Conservation (phyloP, 2,113 vertebrate genomes). For the Colinus virginianus region DNA sequence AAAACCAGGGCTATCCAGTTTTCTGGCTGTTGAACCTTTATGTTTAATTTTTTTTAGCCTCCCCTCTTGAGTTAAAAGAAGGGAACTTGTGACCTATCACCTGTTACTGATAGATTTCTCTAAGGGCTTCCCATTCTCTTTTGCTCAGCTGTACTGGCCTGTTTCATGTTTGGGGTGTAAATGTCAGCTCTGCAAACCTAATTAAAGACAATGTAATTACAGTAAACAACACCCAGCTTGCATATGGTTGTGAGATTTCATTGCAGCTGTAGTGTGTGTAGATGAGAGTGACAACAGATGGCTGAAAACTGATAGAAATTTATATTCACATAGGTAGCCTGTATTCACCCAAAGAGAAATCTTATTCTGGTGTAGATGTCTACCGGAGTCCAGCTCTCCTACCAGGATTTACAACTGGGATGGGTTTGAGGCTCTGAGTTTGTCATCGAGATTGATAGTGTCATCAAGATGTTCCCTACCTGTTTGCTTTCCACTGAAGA, state of each 20-base stretch:
- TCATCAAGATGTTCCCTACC: neutral
- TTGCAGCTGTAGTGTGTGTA: neutral
- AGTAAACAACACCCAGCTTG: neutral
- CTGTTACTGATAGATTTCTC: neutral
- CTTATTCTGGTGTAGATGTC: neutral
- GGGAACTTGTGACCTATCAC: neutral
- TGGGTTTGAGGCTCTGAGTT: neutral
- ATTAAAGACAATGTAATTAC: neutral
- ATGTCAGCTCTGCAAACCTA: neutral
- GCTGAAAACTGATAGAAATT: neutral
- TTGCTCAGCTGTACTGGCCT: neutral
- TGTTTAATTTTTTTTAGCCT: neutral
- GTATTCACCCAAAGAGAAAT: neutral
- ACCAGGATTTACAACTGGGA: fast-evolving
- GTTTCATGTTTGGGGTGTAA: neutral
- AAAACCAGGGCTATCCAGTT: neutral
- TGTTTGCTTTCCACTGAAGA: neutral
- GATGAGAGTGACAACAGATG: neutral
- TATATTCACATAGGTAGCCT: neutral
- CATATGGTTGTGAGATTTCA: neutral
- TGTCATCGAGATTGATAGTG: neutral
- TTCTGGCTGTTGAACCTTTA: neutral
- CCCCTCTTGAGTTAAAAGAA: neutral
- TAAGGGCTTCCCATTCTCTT: neutral
- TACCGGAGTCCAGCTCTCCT: neutral